These are phyloP conservation scores for Mesoclemmys tuberculata DNA, from an alignment of 2,113 vertebrate species.

Conservation along the genomic window DNA sequence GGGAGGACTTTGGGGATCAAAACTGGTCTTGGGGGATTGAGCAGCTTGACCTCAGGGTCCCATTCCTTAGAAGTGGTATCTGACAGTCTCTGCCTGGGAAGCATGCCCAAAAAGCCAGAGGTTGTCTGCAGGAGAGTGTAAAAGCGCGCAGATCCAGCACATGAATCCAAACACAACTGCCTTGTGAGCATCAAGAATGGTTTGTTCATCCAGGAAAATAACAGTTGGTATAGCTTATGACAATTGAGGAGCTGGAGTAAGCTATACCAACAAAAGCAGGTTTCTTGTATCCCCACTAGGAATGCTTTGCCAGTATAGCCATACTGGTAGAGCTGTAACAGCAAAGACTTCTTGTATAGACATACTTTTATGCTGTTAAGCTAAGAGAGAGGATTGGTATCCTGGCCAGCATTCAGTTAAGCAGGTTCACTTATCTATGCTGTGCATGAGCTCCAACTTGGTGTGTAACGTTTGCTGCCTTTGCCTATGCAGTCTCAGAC, in stretches of 20 bases:
- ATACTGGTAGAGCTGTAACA: not conserved
- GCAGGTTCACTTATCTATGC: not conserved
- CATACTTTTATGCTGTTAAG: not conserved
- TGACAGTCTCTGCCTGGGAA: not conserved
- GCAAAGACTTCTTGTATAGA: not conserved
- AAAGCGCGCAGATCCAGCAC: not conserved
- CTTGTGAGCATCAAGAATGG: not conserved
- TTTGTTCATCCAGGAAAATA: not conserved
- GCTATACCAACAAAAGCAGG: not conserved
- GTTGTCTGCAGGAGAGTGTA: not conserved
- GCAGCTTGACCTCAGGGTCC: not conserved
- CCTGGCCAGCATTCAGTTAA: not conserved
- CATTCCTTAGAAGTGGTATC: not conserved
- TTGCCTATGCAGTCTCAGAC: not conserved
- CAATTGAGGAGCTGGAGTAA: not conserved
- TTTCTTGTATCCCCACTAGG: not conserved
- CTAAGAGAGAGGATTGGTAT: not conserved
- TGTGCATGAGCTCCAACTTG: not conserved
- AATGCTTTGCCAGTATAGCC: not conserved
- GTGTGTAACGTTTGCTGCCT: not conserved
- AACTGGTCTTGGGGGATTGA: not conserved
- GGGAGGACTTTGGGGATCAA: not conserved
- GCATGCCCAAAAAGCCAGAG: not conserved
- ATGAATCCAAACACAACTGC: not conserved
- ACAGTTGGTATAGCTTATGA: not conserved